phyloP scores from a whole-genome alignment of 2,797 vertebrate genomes.

The Pseudomugil tenellus region DNA sequence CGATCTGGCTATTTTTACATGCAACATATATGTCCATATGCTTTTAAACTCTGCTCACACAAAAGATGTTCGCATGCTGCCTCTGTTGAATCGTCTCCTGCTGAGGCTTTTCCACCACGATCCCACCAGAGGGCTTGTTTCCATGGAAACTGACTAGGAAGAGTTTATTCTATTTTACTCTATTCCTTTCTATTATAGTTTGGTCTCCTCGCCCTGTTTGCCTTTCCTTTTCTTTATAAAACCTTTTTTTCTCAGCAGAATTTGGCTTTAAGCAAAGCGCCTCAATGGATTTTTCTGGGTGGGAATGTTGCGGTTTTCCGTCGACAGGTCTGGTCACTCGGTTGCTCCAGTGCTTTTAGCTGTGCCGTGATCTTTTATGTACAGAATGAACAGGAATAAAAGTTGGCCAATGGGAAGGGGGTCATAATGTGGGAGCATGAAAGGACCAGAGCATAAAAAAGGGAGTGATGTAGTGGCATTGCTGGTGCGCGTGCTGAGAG shows the following conservation, averaged over 20 bases:
- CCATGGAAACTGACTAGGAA: conserved; percentile 71
- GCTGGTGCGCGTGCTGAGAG: conserved; percentile 6
- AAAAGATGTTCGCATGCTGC: conserved; percentile 41
- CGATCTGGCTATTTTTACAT: conserved; percentile 11
- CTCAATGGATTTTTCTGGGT: conserved; percentile 6
- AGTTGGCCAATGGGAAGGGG: conserved; percentile 2
- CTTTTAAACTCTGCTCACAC: conserved; percentile 30
- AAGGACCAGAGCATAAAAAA: conserved; percentile 1
- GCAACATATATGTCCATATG: conserved; percentile 23
- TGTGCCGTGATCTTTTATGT: conserved; percentile 2
- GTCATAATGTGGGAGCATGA: conserved; percentile 2
- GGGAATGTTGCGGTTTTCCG: conserved; percentile 1
- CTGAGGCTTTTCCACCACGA: conserved; percentile 69
- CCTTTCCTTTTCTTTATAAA: conserved; percentile 15
- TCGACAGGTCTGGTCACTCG: not conserved
- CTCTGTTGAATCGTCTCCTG: conserved; percentile 58
- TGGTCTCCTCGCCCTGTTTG: conserved; percentile 26
- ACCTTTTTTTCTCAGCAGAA: conserved; percentile 4
- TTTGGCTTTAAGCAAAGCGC: conserved; percentile 17
- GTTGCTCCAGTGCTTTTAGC: conserved; percentile 1
- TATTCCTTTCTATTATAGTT: conserved; percentile 49
- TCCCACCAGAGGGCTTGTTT: conserved; percentile 72
- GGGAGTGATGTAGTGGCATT: not conserved
- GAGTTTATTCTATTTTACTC: conserved; percentile 59
- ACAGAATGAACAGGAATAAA: conserved; percentile 17